Conservation (phyloP, 2,797 vertebrate species). For the Cyprinodon diabolis region DNA sequence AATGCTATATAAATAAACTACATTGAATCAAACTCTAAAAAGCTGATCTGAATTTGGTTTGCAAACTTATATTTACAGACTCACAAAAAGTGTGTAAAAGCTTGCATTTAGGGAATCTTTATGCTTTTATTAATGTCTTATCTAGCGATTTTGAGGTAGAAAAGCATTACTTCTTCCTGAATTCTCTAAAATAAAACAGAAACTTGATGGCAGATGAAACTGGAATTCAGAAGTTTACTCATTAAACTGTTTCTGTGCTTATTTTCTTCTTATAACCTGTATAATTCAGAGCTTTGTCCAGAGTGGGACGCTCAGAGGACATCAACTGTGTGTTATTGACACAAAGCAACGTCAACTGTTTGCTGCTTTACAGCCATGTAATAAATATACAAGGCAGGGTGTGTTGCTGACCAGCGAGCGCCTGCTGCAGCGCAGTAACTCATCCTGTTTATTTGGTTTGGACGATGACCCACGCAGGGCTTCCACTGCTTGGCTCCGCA, state of each 20-base stretch:
- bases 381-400: slow-evolving; percentile 45
- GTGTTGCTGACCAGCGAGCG: slow-evolving; percentile 15
- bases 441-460: slow-evolving; percentile 66
- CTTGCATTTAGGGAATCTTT: no score
- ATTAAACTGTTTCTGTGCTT: background rate
- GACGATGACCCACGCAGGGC: slow-evolving; percentile 42
- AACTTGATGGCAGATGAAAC: background rate
- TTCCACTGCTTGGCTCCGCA: slow-evolving; percentile 47
- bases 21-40: no score
- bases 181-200: background rate
- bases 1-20: no score
- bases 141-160: no score
- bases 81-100: no score
- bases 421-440: slow-evolving; percentile 43
- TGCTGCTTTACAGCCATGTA: slow-evolving; percentile 40
- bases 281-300: background rate
- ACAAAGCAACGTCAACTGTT: slow-evolving; percentile 11
- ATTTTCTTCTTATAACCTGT: no score
- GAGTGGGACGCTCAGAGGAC: background rate
- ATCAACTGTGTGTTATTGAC: background rate
- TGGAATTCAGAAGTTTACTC: background rate
- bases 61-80: no score
- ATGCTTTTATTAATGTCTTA: no score
- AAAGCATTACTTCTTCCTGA: background rate
- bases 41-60: no score